phyloP scores from a whole-genome alignment of 2,888 invertebrate genomes.

The Doris montereyensis region DNA sequence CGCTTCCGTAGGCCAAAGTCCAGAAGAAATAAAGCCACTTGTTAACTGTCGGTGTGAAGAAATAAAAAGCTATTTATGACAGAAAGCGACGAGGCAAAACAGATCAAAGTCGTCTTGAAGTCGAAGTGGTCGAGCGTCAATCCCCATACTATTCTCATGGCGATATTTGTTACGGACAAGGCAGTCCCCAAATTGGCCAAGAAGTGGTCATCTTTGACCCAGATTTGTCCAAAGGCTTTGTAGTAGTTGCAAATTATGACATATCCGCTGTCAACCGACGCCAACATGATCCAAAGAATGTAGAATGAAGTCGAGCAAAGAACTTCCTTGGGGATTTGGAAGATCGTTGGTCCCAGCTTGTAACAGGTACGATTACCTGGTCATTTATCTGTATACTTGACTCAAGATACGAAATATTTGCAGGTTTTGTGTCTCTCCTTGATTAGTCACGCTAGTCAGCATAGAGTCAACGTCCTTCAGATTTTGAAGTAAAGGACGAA shows the following conservation, averaged over 20 bases:
- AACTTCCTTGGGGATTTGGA: background rate
- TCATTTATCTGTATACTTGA: too few relatives aligned
- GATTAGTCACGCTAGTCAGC: too few relatives aligned
- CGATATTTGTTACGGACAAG: background rate
- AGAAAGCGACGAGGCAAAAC: background rate
- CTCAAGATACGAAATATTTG: too few relatives aligned
- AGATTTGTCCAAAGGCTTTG: background rate
- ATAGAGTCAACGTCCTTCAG: too few relatives aligned
- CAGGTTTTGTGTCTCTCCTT: too few relatives aligned
- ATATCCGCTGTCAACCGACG: background rate
- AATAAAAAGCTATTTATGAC: background rate
- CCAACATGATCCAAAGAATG: background rate
- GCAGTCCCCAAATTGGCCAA: background rate
- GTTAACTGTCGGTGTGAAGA: background rate
- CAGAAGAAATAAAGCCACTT: background rate
- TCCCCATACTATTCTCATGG: background rate
- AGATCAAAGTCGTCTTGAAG: background rate
- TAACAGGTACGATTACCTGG: too few relatives aligned
- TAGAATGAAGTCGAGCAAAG: background rate
- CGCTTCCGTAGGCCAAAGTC: background rate
- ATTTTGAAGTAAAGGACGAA: too few relatives aligned
- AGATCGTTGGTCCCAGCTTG: too few relatives aligned
- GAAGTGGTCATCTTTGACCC: slow-evolving; percentile 1
- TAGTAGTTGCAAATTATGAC: background rate
- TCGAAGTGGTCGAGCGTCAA: background rate